Conservation (phyloP, 1,140 invertebrate genomes). For the Cepaea nemoralis region DNA sequence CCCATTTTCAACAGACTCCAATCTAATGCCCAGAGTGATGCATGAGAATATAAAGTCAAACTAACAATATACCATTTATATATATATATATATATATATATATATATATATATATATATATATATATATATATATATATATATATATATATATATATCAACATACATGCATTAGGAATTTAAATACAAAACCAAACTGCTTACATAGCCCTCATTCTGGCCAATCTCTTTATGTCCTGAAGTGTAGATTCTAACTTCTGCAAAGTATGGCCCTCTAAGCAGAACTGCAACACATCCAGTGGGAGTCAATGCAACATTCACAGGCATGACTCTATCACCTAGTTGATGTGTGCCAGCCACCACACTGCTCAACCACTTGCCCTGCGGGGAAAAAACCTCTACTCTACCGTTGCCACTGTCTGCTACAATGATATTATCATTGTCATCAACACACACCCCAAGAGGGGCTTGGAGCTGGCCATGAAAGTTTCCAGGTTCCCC, state of each 20-base stretch:
- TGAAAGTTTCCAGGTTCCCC: conserved; percentile 52
- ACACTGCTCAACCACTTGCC: conserved; percentile 54
- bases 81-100: no score
- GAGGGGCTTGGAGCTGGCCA: conserved; percentile 90
- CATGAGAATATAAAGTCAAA: no score
- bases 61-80: no score
- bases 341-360: conserved; percentile 54
- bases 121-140: not conserved
- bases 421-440: conserved; percentile 97
- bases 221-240: conserved; percentile 15
- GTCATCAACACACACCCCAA: conserved; percentile 96
- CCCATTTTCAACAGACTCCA: no score
- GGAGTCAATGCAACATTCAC: conserved; percentile 63
- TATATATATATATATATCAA: not conserved
- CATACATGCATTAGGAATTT: not conserved
- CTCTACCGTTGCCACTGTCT: conserved; percentile 96
- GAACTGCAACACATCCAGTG: conserved; percentile 61
- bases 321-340: conserved; percentile 58
- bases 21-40: no score
- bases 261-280: conserved; percentile 61
- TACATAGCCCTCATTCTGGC: conserved; percentile 13
- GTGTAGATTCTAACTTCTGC: conserved; percentile 59
- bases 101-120: no score
- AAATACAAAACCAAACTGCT: not conserved
- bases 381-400: conserved; percentile 87